These are phyloP conservation scores for Chiloscyllium punctatum DNA, from an alignment of 2,797 vertebrate genomes.

Conservation along the genomic window DNA sequence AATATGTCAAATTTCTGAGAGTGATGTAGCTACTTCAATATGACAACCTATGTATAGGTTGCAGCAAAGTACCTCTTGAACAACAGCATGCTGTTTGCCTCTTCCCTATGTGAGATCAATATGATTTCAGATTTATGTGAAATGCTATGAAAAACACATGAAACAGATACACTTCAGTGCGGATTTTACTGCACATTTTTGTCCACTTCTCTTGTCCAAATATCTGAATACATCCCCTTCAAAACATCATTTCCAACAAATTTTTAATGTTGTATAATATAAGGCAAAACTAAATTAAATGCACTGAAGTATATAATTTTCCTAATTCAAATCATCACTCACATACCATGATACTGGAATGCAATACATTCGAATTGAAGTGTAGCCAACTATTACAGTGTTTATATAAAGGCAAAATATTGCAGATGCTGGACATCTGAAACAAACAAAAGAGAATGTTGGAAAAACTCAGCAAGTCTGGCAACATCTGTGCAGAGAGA, in stretches of 20 bases:
- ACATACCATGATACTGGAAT: not conserved
- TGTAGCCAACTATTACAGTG: not conserved
- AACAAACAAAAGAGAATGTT: too few species aligned
- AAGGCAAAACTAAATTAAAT: not conserved
- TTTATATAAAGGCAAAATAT: not conserved
- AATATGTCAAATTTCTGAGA: not conserved
- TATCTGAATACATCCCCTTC: not conserved
- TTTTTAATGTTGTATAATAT: not conserved
- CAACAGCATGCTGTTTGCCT: not conserved
- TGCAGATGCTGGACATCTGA: too few species aligned
- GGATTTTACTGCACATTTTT: not conserved
- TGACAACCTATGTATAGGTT: not conserved
- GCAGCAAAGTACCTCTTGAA: not conserved
- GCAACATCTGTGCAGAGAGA: too few species aligned
- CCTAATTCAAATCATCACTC: not conserved
- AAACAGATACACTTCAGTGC: not conserved
- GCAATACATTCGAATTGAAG: not conserved
- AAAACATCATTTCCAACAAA: not conserved
- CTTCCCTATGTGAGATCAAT: not conserved
- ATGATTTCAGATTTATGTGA: not conserved
- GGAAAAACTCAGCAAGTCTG: too few species aligned
- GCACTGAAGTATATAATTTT: not conserved
- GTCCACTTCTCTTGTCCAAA: not conserved
- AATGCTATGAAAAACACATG: slow-evolving; percentile 13
- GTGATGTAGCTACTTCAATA: not conserved